These are phyloP conservation scores for Eleginops maclovinus DNA, from an alignment of 2,113 vertebrate species.

Conservation along the genomic window DNA sequence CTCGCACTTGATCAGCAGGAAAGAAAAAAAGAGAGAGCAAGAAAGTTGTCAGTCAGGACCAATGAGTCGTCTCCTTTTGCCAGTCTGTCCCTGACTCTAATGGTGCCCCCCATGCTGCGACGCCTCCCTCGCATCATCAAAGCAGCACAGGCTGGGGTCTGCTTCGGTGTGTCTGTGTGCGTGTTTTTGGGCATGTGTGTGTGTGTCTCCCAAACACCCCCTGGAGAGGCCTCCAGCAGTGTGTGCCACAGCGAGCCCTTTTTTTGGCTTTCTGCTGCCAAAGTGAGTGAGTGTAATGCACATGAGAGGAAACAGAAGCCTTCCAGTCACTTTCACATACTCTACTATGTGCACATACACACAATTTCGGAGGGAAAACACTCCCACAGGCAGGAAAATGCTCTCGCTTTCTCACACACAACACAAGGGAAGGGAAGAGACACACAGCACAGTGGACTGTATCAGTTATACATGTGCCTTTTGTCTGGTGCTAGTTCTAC, in stretches of 20 bases:
- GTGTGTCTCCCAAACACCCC: slow-evolving; percentile 60
- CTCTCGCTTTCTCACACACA: slow-evolving; percentile 1
- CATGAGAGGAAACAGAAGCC: slow-evolving; percentile 71
- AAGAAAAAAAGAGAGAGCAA: slow-evolving; percentile 30
- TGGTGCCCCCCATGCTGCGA: slow-evolving; percentile 75
- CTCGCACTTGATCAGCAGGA: slow-evolving; percentile 42
- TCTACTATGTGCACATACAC: slow-evolving; percentile 6
- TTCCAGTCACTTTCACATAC: slow-evolving; percentile 52
- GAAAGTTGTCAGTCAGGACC: slow-evolving; percentile 74
- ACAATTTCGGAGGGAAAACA: slow-evolving; percentile 34
- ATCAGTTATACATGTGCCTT: slow-evolving; percentile 1
- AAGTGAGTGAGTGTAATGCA: slow-evolving; percentile 69
- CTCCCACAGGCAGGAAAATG: slow-evolving; percentile 37
- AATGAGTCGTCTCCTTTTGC: slow-evolving; percentile 71
- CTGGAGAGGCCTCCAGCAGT: slow-evolving; percentile 68
- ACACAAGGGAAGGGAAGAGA: slow-evolving; percentile 31
- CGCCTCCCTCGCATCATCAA: slow-evolving; percentile 75
- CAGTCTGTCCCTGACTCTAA: slow-evolving; percentile 73
- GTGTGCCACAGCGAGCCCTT: slow-evolving; percentile 59
- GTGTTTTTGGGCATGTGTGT: slow-evolving; percentile 1
- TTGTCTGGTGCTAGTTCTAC: not conserved
- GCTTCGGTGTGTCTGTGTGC: not conserved
- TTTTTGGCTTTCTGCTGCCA: slow-evolving; percentile 61
- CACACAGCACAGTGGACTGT: slow-evolving; percentile 15
- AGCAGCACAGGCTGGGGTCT: slow-evolving; percentile 44